These are phyloP conservation scores for Dipodomys merriami DNA, from an alignment of 2,113 vertebrate genomes.

Conservation along the genomic window DNA sequence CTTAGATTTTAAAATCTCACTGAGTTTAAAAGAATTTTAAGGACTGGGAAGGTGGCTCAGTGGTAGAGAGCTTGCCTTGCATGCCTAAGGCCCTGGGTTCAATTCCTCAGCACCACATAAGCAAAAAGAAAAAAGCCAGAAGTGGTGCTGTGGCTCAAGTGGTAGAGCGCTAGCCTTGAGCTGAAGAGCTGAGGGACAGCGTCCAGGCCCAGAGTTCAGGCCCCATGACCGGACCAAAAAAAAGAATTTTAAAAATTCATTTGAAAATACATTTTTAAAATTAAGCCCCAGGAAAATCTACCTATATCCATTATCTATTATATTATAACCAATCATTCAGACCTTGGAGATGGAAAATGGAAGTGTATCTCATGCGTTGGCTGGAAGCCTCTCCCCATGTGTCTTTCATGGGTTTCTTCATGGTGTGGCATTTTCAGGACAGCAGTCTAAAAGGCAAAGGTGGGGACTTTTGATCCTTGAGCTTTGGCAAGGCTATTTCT, in stretches of 20 bases:
- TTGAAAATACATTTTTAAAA: neutral
- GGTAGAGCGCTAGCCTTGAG: too few relatives aligned
- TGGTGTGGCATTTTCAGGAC: neutral
- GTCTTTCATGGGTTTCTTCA: neutral
- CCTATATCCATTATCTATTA: neutral
- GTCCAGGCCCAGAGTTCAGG: too few relatives aligned
- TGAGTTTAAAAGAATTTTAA: constrained; percentile 47
- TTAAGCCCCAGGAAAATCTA: neutral
- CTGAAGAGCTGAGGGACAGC: too few relatives aligned
- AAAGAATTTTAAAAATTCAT: constrained; percentile 42
- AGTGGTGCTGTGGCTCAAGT: too few relatives aligned
- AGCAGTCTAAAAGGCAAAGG: neutral
- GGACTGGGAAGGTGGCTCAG: too few relatives aligned
- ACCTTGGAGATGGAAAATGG: constrained; percentile 5
- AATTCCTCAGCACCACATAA: too few relatives aligned
- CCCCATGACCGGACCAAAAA: too few relatives aligned
- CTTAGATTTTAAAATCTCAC: neutral
- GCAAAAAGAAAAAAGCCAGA: too few relatives aligned
- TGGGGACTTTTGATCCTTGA: neutral
- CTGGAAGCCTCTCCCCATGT: neutral
- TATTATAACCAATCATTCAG: neutral
- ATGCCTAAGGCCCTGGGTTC: too few relatives aligned
- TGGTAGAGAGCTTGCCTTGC: too few relatives aligned
- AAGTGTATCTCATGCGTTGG: neutral
- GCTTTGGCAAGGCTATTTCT: neutral